A percentile compares a stretch with the other conserved stretches of the same genome.
Conservation (phyloP, 2,888 invertebrate species). For the Callosobruchus maculatus region DNA sequence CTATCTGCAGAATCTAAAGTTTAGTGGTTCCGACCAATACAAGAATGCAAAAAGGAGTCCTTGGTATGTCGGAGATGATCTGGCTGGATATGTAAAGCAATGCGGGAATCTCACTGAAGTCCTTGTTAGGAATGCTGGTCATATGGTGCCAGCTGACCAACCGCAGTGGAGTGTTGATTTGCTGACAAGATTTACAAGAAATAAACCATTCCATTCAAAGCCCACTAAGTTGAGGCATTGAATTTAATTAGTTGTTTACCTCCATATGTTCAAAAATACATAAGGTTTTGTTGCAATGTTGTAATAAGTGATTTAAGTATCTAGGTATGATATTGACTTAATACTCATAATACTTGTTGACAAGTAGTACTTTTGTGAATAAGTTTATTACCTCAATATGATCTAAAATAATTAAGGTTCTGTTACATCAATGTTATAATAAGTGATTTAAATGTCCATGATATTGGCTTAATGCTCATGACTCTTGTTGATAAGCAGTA, state of each 20-base stretch:
- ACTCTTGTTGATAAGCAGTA: not conserved
- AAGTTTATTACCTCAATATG: too few relatives aligned
- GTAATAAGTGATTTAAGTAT: too few relatives aligned
- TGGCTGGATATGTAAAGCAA: constrained; percentile 74
- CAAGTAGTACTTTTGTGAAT: too few relatives aligned
- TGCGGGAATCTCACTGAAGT: constrained; percentile 71
- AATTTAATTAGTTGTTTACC: not conserved
- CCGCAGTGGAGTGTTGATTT: constrained; percentile 73
- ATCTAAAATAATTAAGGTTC: too few relatives aligned
- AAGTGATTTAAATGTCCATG: too few relatives aligned
- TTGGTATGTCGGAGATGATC: constrained; percentile 65
- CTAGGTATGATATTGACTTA: too few relatives aligned
- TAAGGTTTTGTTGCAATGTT: too few relatives aligned
- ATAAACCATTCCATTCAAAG: constrained; percentile 26
- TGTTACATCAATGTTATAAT: too few relatives aligned
- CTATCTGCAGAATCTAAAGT: constrained; percentile 69
- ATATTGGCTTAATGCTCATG: too few relatives aligned
- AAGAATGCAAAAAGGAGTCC: constrained; percentile 61
- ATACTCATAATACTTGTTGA: too few relatives aligned
- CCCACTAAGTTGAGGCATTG: not conserved
- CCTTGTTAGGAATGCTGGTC: constrained; percentile 74
- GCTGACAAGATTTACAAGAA: constrained; percentile 62
- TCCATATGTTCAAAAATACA: not conserved
- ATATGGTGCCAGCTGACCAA: constrained; percentile 78
- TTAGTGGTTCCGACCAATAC: constrained; percentile 57